A percentile compares a stretch with the other conserved stretches of the same genome.
Evolutionary conservation across 1,140 invertebrate species (phyloP).

Genomic region (Choristoneura fumiferana): DNA sequence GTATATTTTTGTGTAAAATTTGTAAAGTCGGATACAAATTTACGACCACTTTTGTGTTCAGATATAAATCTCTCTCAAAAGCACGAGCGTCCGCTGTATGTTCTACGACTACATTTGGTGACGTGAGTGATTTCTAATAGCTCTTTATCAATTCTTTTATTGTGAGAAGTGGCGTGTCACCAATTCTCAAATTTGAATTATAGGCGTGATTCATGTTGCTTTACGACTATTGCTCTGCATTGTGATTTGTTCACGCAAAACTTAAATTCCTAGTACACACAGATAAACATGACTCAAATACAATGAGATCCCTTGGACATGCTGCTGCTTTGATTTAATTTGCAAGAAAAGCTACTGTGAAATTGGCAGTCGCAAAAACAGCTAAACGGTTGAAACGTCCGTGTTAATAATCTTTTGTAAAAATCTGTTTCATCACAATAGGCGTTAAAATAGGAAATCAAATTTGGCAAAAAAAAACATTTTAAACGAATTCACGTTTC

Average conservation of each 20-base stretch:
- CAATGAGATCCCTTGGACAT: neutral
- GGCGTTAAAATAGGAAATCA: conserved; percentile 43
- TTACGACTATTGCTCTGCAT: conserved; percentile 10
- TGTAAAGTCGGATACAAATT: conserved; percentile 65
- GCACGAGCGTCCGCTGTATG: conserved; percentile 50
- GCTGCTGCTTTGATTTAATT: neutral
- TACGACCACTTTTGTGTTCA: conserved; percentile 56
- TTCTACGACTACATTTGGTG: conserved; percentile 24
- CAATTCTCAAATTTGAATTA: conserved; percentile 33
- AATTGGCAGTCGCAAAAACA: conserved; percentile 5
- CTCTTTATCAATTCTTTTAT: conserved; percentile 21
- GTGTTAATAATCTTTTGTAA: conserved; percentile 50
- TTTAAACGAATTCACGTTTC: neutral
- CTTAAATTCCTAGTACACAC: neutral
- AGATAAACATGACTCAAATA: neutral
- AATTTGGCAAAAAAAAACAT: neutral
- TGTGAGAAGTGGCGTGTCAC: conserved; percentile 47
- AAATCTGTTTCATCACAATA: conserved; percentile 54
- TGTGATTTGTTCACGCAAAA: neutral
- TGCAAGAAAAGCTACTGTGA: neutral
- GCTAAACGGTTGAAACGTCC: neutral
- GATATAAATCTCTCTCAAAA: conserved; percentile 67
- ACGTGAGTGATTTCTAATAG: conserved; percentile 48
- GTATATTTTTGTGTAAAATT: conserved; percentile 50
- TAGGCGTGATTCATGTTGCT: conserved; percentile 18